Evolutionary conservation across 2,113 vertebrate genomes (phyloP), one percentile per base, ranked within the genome.

Genomic region (Vanacampus margaritifer): DNA sequence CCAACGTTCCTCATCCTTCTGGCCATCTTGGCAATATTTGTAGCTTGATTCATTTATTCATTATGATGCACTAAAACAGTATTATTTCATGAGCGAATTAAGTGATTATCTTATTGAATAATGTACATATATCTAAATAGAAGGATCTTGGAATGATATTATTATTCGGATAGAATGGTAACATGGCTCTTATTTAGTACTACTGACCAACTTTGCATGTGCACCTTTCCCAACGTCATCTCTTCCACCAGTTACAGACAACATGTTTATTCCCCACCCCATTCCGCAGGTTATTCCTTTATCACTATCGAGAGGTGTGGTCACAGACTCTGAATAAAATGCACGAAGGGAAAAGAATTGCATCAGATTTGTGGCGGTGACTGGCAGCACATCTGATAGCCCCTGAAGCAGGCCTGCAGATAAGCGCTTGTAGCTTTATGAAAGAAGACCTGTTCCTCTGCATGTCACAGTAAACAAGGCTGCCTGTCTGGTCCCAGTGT

Each of bases 311-410:
- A 69, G 79, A 69, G 74, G 73, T 45, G 65, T 65, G 79, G 87
- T 69, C 73, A 59, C 80, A 71, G 70, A 80, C 72, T 54, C 80
- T 64, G 86, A 89, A 89, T 80, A 86, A 83, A 84, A 72, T 87
- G 87, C 84, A 81, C 78, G 71, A 75, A 74, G 81, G 77, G 68
- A 78, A 71, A 73, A 67, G 71, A 79, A 84, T 73, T 69, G 79
- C 88, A 89, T 90, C 86, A 88, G 86, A 90, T 89, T 84, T 81
- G 76, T 54, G 0, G 78, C 60, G 78, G 73, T 90, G 89, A 90
- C 83, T 89, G 86, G 85, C 86, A 86, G 83, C 81, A 75, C 80
- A 88, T 91, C 90, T 86, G 90, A 91, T 91, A 87, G 86, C 81
- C 80, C 70, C 79, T 80, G 79, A 72, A 82, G 87, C 85, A 79